Conservation (phyloP, 2,113 vertebrate genomes). For the Cyrtonyx montezumae region DNA sequence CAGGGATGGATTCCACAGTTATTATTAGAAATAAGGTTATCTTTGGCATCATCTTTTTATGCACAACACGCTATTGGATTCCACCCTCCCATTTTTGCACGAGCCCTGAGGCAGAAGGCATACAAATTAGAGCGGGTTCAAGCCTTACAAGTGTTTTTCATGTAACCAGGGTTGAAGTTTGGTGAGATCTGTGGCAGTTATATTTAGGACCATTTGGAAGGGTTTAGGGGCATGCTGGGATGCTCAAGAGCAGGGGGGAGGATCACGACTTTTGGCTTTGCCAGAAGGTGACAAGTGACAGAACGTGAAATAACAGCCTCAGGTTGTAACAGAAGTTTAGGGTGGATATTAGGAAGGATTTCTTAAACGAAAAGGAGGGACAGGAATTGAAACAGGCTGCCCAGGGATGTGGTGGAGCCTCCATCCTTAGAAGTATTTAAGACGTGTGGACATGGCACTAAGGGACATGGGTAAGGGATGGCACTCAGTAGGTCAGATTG, state of each 20-base stretch:
- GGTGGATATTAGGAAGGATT: neutral
- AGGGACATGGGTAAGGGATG: neutral
- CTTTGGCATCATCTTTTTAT: constrained; percentile 62
- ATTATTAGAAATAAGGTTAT: constrained; percentile 73
- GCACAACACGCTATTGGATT: constrained; percentile 53
- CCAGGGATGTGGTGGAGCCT: neutral
- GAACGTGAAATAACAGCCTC: neutral
- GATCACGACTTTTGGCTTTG: neutral
- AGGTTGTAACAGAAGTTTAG: neutral
- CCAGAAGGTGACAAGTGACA: neutral
- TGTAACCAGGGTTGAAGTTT: neutral
- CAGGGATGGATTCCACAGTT: constrained; percentile 58
- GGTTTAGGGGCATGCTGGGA: neutral
- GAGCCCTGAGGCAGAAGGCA: constrained; percentile 33
- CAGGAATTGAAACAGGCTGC: neutral
- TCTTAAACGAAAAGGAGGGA: neutral
- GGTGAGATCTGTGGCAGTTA: neutral
- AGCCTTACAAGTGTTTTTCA: constrained; percentile 20
- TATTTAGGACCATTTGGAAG: neutral
- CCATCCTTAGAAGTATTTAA: neutral
- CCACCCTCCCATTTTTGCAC: constrained; percentile 10
- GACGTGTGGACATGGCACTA: neutral
- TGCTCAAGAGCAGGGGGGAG: accelerated
- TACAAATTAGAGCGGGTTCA: constrained; percentile 32
- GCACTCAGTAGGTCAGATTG: neutral